phyloP scores from a whole-genome alignment of 2,797 vertebrate genomes.

The Zenarchopterus dispar region DNA sequence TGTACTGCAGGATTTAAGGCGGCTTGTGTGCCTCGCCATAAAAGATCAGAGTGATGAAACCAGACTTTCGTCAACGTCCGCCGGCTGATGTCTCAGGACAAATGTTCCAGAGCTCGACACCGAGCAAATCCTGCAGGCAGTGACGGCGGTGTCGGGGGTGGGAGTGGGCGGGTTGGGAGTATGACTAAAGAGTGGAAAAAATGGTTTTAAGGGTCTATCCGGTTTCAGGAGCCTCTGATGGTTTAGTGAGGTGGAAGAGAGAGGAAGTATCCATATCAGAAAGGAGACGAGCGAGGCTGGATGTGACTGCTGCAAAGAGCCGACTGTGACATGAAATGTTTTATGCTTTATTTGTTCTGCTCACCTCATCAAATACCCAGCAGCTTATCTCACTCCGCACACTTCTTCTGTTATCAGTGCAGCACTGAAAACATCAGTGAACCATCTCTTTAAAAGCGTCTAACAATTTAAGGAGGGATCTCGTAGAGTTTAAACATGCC shows the following conservation, averaged over 20 bases:
- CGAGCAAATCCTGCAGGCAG: slow-evolving; percentile 52
- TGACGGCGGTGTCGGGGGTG: slow-evolving; percentile 16
- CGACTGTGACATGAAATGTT: slow-evolving; percentile 25
- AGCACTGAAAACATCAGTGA: slow-evolving; percentile 10
- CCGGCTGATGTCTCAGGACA: slow-evolving; percentile 50
- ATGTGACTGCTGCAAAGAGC: slow-evolving; percentile 65
- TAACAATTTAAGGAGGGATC: slow-evolving; percentile 33
- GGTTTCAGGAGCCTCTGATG: slow-evolving; percentile 72
- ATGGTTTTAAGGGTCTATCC: slow-evolving; percentile 57
- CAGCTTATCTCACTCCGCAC: slow-evolving; percentile 5
- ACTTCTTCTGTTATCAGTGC: slow-evolving; percentile 13
- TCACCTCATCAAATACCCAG: neutral
- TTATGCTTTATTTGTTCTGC: slow-evolving; percentile 20
- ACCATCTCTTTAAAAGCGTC: slow-evolving; percentile 36
- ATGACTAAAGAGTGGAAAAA: slow-evolving; percentile 64
- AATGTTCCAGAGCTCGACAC: slow-evolving; percentile 51
- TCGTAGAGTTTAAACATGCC: slow-evolving; percentile 40
- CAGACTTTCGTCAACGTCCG: slow-evolving; percentile 43
- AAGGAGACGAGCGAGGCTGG: slow-evolving; percentile 73
- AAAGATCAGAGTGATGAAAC: slow-evolving; percentile 56
- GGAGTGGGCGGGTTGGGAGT: slow-evolving; percentile 27
- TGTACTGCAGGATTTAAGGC: slow-evolving; percentile 20
- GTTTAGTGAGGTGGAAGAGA: slow-evolving; percentile 70
- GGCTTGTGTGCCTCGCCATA: slow-evolving; percentile 9
- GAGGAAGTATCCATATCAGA: slow-evolving; percentile 78